A percentile compares a stretch with the other conserved stretches of the same genome.
phyloP scores from a whole-genome alignment of 92 coral and sea anemone genomes.

The Blastomussa wellsi region DNA sequence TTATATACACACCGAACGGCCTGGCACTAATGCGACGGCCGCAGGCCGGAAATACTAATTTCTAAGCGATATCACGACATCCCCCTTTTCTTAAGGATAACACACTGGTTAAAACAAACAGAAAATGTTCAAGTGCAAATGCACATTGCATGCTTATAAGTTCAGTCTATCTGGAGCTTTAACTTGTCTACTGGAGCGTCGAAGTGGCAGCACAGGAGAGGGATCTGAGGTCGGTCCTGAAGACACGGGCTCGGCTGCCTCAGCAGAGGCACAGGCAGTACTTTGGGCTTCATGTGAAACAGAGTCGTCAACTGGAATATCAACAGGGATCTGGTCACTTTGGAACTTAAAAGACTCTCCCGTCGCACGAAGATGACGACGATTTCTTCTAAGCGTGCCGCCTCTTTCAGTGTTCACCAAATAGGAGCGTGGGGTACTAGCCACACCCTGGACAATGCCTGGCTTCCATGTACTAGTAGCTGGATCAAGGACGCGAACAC shows the following conservation, averaged over 20 bases:
- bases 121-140: too few relatives aligned
- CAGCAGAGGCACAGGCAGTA: slow-evolving; percentile 8
- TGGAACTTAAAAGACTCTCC: slow-evolving; percentile 35
- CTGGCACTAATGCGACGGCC: too few relatives aligned
- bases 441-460: neutral
- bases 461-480: neutral
- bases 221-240: neutral
- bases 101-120: too few relatives aligned
- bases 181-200: slow-evolving; percentile 34
- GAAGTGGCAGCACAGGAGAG: slow-evolving; percentile 24
- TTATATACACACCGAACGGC: too few relatives aligned
- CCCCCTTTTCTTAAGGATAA: too few relatives aligned
- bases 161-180: too few relatives aligned
- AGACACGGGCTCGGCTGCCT: slow-evolving; percentile 17
- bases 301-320: too few relatives aligned
- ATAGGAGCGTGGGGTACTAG: slow-evolving; percentile 24
- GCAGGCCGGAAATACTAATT: too few relatives aligned
- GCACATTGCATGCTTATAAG: too few relatives aligned
- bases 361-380: slow-evolving; percentile 35
- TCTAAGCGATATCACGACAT: too few relatives aligned
- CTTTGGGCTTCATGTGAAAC: neutral
- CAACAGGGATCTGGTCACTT: neutral
- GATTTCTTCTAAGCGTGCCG: too few relatives aligned
- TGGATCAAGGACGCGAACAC: neutral
- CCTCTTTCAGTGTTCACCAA: slow-evolving; percentile 37